Conservation (phyloP, 1,140 invertebrate species). For the Vanessa tameamea region DNA sequence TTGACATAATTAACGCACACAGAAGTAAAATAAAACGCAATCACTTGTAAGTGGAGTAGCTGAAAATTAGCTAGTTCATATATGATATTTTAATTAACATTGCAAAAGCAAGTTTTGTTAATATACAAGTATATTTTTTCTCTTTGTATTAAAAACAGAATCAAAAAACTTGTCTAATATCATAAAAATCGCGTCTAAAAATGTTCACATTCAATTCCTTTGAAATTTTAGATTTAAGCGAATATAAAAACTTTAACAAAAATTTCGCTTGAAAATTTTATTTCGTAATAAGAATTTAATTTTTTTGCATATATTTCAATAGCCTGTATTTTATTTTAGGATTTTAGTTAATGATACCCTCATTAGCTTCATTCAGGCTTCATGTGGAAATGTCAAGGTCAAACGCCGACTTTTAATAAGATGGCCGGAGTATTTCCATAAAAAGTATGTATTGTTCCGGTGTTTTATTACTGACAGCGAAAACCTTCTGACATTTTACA, state of each 20-base stretch:
- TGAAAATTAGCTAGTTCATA: no score
- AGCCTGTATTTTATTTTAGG: not conserved
- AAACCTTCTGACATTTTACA: no score
- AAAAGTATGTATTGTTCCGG: not conserved
- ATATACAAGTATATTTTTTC: not conserved
- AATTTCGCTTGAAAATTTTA: not conserved
- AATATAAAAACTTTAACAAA: not conserved
- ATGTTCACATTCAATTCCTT: not conserved
- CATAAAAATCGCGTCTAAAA: not conserved
- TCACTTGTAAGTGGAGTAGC: no score
- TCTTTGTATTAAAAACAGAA: not conserved
- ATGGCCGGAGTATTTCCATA: not conserved
- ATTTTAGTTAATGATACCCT: not conserved
- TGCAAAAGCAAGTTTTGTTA: no score
- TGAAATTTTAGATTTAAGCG: not conserved
- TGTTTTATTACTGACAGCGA: not conserved
- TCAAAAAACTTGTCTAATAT: constrained; percentile 3
- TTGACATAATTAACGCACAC: no score
- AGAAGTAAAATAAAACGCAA: no score
- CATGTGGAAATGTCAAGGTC: not conserved
- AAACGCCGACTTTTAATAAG: not conserved
- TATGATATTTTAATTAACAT: no score
- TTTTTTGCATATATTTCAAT: not conserved
- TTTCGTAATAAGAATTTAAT: not conserved
- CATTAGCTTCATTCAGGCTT: no score